Evolutionary conservation across 2,797 vertebrate species (phyloP).

Genomic region (Clamator glandarius): DNA sequence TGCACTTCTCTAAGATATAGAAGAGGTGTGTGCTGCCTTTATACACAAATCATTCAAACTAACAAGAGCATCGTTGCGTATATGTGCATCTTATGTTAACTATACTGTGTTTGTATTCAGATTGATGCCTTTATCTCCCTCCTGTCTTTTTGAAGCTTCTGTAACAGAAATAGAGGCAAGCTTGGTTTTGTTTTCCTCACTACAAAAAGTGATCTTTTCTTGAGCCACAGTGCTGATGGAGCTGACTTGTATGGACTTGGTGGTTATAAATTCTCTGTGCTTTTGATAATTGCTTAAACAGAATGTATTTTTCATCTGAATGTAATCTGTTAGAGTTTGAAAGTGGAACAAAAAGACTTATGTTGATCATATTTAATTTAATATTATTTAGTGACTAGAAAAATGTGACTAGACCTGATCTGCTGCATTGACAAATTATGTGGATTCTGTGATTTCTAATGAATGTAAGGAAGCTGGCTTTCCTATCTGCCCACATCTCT

Average conservation of each 20-base stretch:
- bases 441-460: background rate
- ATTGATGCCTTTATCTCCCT: background rate
- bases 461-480: background rate
- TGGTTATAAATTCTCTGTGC: background rate
- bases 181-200: background rate
- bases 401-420: background rate
- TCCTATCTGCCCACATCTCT: background rate
- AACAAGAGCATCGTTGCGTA: background rate
- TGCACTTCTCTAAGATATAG: background rate
- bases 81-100: background rate
- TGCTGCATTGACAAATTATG: background rate
- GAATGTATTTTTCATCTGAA: background rate
- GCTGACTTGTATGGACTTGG: background rate
- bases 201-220: background rate
- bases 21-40: background rate
- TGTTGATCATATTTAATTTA: background rate
- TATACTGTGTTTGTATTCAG: background rate
- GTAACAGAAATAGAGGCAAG: background rate
- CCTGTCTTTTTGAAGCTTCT: background rate
- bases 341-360: background rate
- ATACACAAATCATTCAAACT: fast-evolving
- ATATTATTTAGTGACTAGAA: background rate
- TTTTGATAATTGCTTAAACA: background rate
- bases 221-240: background rate
- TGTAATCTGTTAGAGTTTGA: background rate